phyloP scores from a whole-genome alignment of 2,113 vertebrate species.

The Zapus hudsonius region DNA sequence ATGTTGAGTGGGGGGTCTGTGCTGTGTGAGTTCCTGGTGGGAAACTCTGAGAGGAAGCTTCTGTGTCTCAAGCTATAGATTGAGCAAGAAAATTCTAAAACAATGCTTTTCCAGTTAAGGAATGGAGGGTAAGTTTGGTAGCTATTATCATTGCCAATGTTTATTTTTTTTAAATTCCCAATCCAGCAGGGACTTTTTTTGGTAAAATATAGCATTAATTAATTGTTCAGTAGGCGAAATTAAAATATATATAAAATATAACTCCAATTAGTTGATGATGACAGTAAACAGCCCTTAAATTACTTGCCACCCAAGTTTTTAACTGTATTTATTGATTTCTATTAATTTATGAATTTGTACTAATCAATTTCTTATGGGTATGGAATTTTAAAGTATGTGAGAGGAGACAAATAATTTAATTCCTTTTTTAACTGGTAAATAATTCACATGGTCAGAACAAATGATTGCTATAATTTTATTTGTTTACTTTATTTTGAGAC shows the following conservation, averaged over 20 bases:
- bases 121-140: not conserved
- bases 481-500: too few relatives aligned
- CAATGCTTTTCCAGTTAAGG: not conserved
- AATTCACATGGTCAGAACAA: not conserved
- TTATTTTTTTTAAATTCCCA: not conserved
- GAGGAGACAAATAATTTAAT: not conserved
- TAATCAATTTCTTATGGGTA: not conserved
- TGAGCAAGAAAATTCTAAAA: constrained; percentile 19
- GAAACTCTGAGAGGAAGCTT: not conserved
- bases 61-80: not conserved
- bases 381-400: too few relatives aligned
- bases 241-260: not conserved
- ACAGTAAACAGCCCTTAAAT: constrained; percentile 25
- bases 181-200: not conserved
- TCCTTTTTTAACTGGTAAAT: not conserved
- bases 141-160: not conserved
- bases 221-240: constrained; percentile 26
- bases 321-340: not conserved
- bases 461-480: not conserved
- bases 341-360: not conserved
- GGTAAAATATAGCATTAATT: not conserved
- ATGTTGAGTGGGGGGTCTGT: accelerated
- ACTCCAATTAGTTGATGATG: not conserved
- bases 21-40: not conserved
- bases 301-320: constrained; percentile 23